Evolutionary conservation across 2,797 vertebrate genomes (phyloP).

Genomic region (Mus minutoides): DNA sequence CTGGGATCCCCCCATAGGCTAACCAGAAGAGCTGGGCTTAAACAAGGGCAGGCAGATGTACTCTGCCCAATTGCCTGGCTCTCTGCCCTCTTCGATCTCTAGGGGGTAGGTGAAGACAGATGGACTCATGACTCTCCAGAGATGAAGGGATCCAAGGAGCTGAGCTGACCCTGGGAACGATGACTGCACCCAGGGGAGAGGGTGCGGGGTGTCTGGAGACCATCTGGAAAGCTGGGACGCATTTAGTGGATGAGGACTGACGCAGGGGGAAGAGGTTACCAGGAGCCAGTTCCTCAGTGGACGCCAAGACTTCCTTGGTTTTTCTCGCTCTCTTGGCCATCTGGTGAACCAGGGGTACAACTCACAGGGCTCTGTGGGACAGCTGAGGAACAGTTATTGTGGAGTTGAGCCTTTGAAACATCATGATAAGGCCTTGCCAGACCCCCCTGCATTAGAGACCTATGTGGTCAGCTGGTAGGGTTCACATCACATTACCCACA

Average conservation of each 20-base stretch:
- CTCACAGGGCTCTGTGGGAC: background rate
- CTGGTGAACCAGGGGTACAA: constrained; percentile 17
- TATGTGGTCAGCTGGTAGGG: background rate
- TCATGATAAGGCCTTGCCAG: background rate
- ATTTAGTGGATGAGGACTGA: constrained; percentile 77
- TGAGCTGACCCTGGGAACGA: constrained; percentile 79
- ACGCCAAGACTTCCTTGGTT: constrained; percentile 65
- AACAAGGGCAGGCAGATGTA: constrained; percentile 72
- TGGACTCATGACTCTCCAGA: constrained; percentile 78
- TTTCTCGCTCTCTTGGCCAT: constrained; percentile 11
- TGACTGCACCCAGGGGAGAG: constrained; percentile 75
- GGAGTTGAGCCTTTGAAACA: background rate
- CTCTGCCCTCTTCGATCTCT: constrained; percentile 65
- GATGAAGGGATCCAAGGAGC: constrained; percentile 76
- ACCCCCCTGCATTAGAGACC: background rate
- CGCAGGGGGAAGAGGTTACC: constrained; percentile 65
- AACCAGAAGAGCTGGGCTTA: constrained; percentile 67
- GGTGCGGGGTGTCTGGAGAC: constrained; percentile 82
- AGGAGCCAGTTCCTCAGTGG: constrained; percentile 70
- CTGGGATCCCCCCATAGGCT: constrained; percentile 62
- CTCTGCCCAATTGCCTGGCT: constrained; percentile 75
- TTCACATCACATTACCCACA: background rate
- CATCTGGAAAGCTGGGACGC: constrained; percentile 80
- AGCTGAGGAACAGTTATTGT: background rate
- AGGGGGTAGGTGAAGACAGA: constrained; percentile 78